Base-by-base conservation (phyloP, 2,113 vertebrate species). In the Semicossyphus pulcher region DNA sequence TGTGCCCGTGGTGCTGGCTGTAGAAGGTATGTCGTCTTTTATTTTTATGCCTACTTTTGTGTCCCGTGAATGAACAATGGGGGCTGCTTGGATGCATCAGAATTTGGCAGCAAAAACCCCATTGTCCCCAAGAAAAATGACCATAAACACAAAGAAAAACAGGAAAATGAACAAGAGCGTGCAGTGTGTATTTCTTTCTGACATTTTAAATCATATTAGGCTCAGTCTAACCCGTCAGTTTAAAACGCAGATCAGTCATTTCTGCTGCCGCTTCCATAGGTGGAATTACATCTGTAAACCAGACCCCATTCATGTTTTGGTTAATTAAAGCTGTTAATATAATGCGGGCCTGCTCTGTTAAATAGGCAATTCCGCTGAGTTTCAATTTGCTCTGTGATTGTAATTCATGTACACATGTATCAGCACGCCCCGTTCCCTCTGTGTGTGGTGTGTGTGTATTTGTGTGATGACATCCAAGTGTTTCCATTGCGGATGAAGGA, bases 1-100 rank as follows among this genome's bases (percentile, higher is more conserved):
- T 58, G 87, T 95, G 42, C 92, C 93, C 31, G 85, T 60, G 86
- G 92, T 93, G 59, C 84, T 93, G 81, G 93, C 93, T 60, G 93
- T 95, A 5, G 94, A 95, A 92, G 94, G 94, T 94, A 89, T 11
- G 88, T 71, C 31, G 1, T 25, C 32, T 78, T 16, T 28, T 49
- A 15, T 60, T 21, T 61, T 15, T 6, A 45, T 47, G 3, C 53
- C 25, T 62, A 84, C 72, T 80, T 66, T 34, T 62, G 42, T 36
- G 34, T 49, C 31, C 47, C 18, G 48, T 39, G 12, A 4, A 42
- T 51, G 71, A 79, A 87, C 86, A 89, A 86, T 84, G 64, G 77
- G n/a, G 74, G n/a, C 64, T 83, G 51, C 45, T 44, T 18, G 52
- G 18, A 26, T 62, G 52, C 41, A 32, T 47, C 11, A 5, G 21